Base-by-base conservation (phyloP, 2,113 vertebrate genomes). In the Pterocles gutturalis region DNA sequence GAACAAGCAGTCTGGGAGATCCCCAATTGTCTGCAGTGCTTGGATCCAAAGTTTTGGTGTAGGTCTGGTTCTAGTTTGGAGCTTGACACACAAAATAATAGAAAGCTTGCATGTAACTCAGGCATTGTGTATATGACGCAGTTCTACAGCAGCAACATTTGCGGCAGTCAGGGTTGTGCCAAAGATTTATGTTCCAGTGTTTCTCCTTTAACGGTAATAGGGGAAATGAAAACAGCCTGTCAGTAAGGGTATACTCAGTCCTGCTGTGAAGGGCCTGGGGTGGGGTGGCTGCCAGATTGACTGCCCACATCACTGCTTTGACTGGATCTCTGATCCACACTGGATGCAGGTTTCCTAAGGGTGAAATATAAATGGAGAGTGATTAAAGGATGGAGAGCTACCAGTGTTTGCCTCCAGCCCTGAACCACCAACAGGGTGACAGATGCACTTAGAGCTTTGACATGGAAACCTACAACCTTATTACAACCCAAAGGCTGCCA, bases 211-310 rank as follows among this genome's bases (percentile, higher is more conserved):
- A 81, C 1, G 0, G 87, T 69, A 91, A 81, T 16, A 57, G 49
- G 66, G 79, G 58, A 92, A 90, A 93, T 90, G 66, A 77, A 86
- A 90, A 18, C 67, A 87, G 67, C 67, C 86, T 89, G 60, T 46
- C 77, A 34, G 58, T 46, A 73, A 58, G 1, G 7, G 41, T 14
- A 41, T 43, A 81, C 28, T 17, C 67, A 70, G 61, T 14, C 60
- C 54, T 49, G 51, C 55, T 83, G 66, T 13, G 45, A 29, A 79
- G 67, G 72, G 83, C 46, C 9, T 33, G 62, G 43, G 12, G 6
- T 90, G 53, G 29, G 9, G 45, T 54, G 83, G 54, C 79, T 92
- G 36, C 72, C 75, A 66, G 41, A 65, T 5, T 49, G 49, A 53
- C 49, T 88, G 71, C 71, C 54, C 41, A 17, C 34, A 58, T 66